A percentile compares a stretch with the other conserved stretches of the same genome.
These are phyloP conservation scores for Drosophila pachea DNA, from an alignment of 1,140 invertebrate genomes.

Conservation along the genomic window DNA sequence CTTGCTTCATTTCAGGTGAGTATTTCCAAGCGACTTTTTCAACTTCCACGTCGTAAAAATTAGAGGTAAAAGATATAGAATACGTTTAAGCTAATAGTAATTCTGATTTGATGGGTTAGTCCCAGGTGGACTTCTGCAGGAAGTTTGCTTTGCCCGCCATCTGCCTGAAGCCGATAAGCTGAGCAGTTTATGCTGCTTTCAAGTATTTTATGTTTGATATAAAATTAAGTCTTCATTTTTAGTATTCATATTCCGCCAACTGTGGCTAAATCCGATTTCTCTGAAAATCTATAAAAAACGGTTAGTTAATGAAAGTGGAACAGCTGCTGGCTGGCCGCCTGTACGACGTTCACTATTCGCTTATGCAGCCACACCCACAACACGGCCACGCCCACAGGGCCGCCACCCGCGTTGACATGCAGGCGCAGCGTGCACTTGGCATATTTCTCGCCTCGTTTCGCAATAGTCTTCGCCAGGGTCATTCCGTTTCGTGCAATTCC, in stretches of 20 bases:
- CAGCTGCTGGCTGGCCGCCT: conserved; percentile 1
- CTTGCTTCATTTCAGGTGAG: conserved; percentile 49
- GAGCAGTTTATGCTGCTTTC: neutral
- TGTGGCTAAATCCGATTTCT: too few species aligned
- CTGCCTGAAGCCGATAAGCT: too few species aligned
- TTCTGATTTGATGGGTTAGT: too few species aligned
- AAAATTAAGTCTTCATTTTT: too few species aligned
- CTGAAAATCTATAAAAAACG: neutral
- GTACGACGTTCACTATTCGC: too few species aligned
- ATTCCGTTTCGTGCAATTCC: conserved; percentile 36
- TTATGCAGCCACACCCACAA: too few species aligned
- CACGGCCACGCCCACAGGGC: too few species aligned
- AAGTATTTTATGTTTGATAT: too few species aligned
- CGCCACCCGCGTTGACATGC: neutral
- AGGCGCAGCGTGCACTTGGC: conserved; percentile 14
- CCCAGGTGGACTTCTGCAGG: neutral
- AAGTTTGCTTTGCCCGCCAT: too few species aligned
- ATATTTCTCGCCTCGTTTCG: conserved; percentile 49
- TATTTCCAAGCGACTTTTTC: conserved; percentile 15
- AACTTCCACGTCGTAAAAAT: neutral
- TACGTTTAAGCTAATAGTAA: too few species aligned
- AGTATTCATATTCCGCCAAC: too few species aligned
- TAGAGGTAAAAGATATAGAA: neutral
- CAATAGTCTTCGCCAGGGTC: conserved; percentile 54
- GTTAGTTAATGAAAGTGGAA: conserved; percentile 5